These are phyloP conservation scores for Apteryx mantelli DNA, from an alignment of 2,113 vertebrate species.

Conservation along the genomic window DNA sequence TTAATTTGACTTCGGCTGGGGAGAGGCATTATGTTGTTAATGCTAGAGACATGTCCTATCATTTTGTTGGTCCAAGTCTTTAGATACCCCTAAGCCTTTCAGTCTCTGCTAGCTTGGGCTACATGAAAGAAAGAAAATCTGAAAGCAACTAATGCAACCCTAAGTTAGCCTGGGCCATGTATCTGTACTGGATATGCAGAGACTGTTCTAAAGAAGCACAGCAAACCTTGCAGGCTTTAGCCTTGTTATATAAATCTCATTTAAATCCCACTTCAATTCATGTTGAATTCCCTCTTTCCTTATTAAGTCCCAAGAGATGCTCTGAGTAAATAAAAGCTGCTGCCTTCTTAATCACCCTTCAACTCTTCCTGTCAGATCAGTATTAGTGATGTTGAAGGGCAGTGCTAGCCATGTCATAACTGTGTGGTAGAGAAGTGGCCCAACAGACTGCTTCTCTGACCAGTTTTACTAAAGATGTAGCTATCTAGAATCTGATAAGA, in stretches of 20 bases:
- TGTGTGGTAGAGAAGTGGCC: not conserved
- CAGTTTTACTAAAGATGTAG: not conserved
- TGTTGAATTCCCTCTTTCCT: not conserved
- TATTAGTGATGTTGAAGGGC: not conserved
- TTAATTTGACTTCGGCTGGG: not conserved
- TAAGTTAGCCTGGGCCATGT: not conserved
- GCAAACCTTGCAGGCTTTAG: not conserved
- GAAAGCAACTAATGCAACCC: not conserved
- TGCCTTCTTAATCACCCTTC: not conserved
- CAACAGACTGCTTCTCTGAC: not conserved
- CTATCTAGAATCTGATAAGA: not conserved
- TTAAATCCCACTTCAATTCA: not conserved
- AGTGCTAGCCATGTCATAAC: not conserved
- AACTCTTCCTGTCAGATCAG: not conserved
- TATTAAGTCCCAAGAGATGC: not conserved
- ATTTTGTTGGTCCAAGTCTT: not conserved
- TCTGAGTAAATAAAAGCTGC: constrained; percentile 11
- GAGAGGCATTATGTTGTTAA: not conserved
- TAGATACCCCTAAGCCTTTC: not conserved
- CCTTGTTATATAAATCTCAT: not conserved
- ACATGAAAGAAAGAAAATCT: not conserved
- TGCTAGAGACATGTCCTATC: not conserved
- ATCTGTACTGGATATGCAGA: rapidly evolving
- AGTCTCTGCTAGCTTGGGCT: not conserved
- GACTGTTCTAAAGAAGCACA: not conserved